Base-by-base conservation (phyloP, 2,888 invertebrate species). In the Fragum whitleyi region DNA sequence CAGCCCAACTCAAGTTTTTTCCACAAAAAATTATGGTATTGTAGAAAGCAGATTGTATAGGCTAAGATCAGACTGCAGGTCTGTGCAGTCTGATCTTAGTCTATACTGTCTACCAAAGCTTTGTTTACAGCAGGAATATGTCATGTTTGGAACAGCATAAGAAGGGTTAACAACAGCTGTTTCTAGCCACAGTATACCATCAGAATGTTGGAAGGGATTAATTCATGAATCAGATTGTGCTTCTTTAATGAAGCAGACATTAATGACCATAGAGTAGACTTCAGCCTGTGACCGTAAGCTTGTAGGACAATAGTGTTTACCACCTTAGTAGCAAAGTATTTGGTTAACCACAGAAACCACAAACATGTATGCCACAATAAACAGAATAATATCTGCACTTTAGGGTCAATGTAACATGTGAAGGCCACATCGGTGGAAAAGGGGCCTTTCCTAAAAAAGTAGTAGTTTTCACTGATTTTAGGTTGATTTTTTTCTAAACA, bases 291-390 rank as follows among this genome's bases (percentile, higher is more conserved):
- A 32, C 61, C 61, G 1, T n/a, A 61, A 29, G 61, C 29, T 32
- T 29, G 32, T 26, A 59, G 59, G 19, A 16, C 61, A 61, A 19
- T 32, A 14, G 19, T 32, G 32, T 61, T n/a, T 32, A 61, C 36
- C n/a, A 32, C 61, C n/a, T 26, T 14, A n/a, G n/a, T 32, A 61
- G 61, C 61, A 28, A 32, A n/a, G n/a, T 6, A 26, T 32, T 14
- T 61, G 61, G 61, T 61, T 61, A 61, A 61, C 61, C 61, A 61
- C 61, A 61, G 16, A 61, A 61, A 61, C 61, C 61, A 61, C 61
- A 61, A 19, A 61, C 32, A 16, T 19, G n/a, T 19, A 61, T 29
- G 16, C 61, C 57, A 57, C 28, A 57, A 28, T 23, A 57, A 28
- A 57, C 26, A 26, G 16, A 26, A 28, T 36, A 47, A 47, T 19